Evolutionary conservation across 2,113 vertebrate genomes (phyloP), one percentile per base, ranked within the genome.

Genomic region (Silurus asotus): DNA sequence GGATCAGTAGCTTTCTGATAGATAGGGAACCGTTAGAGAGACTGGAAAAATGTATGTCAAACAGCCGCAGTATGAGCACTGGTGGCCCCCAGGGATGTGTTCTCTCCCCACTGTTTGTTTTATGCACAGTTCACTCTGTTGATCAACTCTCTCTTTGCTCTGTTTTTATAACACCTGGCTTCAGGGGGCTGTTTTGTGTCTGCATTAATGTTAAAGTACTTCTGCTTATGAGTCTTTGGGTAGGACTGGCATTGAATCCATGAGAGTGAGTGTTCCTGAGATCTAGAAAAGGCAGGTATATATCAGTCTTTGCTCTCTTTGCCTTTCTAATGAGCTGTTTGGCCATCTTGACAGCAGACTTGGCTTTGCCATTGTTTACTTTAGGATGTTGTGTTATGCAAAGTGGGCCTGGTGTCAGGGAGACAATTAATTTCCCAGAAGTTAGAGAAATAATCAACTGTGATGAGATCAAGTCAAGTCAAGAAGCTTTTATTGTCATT

Each of bases 331-430:
- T 79, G 51, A 86, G 83, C 13, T 15, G 19, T 81, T 88, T 88
- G n/a, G 58, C 83, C 64, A 69, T 88, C 48, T 88, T 81, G 2
- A 88, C 87, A 6, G 55, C 87, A n/a, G 76, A 84, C 55, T 84
- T 81, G n/a, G 82, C 82, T 62, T 88, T 88, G 0, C 83, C 58
- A 51, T 88, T 85, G 19, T 64, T 81, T 19, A 53, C 62, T 84
- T 64, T 61, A 83, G 87, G 28, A 88, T 88, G 23, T 82, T 64
- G 23, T 88, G 82, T 25, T 48, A 5, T 58, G 76, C 65, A 61
- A 88, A 88, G 15, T 88, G 82, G 20, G 76, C 82, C 55, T 37
- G 37, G 37, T 37, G 2, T 37, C 37, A 37, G 37, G 37, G 37
- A 37, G 37, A 37, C 37, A 37, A 37, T 37, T 2, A 37, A 37